Evolutionary conservation across 2,888 invertebrate species (phyloP).

Genomic region (Yponomeuta cagnagella): DNA sequence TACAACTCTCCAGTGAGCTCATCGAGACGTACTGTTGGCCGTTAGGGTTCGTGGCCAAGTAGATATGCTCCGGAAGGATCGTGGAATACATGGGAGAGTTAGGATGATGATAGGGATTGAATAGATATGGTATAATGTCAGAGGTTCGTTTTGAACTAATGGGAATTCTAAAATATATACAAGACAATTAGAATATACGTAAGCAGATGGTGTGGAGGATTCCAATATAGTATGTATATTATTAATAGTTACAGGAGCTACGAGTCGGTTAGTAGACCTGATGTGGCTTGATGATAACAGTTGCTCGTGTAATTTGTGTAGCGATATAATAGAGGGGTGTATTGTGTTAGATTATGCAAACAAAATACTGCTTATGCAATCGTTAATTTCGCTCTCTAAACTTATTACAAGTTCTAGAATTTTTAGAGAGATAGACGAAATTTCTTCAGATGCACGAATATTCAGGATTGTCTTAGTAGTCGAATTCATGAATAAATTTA

Average conservation of each 20-base stretch:
- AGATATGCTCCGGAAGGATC: slow-evolving; percentile 17
- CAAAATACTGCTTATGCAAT: slow-evolving; percentile 9
- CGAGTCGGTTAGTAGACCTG: neutral
- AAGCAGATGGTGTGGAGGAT: neutral
- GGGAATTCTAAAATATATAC: neutral
- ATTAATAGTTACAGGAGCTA: neutral
- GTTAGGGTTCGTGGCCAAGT: slow-evolving; percentile 15
- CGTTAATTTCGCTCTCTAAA: slow-evolving; percentile 13
- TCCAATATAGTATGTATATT: slow-evolving; percentile 4
- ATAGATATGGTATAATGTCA: slow-evolving; percentile 17
- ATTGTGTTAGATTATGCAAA: slow-evolving; percentile 10
- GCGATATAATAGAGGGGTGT: slow-evolving; percentile 1
- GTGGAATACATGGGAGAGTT: slow-evolving; percentile 16
- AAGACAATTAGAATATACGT: neutral
- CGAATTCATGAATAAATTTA: neutral
- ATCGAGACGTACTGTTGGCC: slow-evolving; percentile 16
- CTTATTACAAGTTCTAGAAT: slow-evolving; percentile 11
- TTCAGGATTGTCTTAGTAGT: slow-evolving; percentile 5
- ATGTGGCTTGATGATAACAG: slow-evolving; percentile 4
- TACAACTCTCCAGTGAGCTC: slow-evolving; percentile 14
- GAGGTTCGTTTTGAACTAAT: neutral
- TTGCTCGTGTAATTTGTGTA: neutral
- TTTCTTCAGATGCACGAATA: slow-evolving; percentile 3
- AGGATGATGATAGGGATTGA: slow-evolving; percentile 16
- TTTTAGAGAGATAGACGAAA: slow-evolving; percentile 9